Evolutionary conservation across 2,113 vertebrate genomes (phyloP).

Genomic region (Hippopotamus amphibius): DNA sequence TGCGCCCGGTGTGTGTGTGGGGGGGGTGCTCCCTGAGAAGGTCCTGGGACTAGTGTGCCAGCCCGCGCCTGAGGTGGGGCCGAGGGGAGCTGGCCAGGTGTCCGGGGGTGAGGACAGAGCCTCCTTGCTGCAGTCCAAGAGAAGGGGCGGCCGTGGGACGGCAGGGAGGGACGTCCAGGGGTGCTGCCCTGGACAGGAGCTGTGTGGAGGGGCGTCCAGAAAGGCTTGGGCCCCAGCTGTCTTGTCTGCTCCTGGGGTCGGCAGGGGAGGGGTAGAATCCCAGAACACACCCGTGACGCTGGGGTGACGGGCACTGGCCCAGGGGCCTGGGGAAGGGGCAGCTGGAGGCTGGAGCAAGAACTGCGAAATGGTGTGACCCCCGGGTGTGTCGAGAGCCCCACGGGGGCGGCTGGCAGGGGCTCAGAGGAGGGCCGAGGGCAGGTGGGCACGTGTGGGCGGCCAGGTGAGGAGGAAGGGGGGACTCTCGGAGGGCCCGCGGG

Average conservation of each 20-base stretch:
- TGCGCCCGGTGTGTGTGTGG: no score
- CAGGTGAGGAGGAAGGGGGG: background rate
- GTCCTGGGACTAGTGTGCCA: background rate
- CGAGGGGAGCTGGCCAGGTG: background rate
- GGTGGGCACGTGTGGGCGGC: background rate
- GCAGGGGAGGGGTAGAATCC: background rate
- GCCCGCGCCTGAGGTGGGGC: background rate
- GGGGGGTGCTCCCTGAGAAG: no score
- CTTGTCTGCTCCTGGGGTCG: background rate
- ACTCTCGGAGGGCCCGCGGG: background rate
- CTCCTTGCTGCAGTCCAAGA: background rate
- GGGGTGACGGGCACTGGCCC: background rate
- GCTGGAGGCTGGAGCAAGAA: background rate
- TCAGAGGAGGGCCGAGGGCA: background rate
- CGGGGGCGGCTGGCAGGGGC: background rate
- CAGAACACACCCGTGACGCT: background rate
- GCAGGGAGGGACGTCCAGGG: background rate
- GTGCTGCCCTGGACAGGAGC: background rate
- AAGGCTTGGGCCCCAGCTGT: background rate
- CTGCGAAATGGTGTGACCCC: background rate
- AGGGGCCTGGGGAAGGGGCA: background rate
- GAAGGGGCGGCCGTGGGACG: background rate
- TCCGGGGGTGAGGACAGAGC: background rate
- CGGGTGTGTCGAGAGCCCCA: background rate
- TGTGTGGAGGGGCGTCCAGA: background rate